A percentile compares a stretch with the other conserved stretches of the same genome.
These are phyloP conservation scores for Drosophila pruinosa DNA, from an alignment of 1,140 invertebrate species.

Conservation along the genomic window DNA sequence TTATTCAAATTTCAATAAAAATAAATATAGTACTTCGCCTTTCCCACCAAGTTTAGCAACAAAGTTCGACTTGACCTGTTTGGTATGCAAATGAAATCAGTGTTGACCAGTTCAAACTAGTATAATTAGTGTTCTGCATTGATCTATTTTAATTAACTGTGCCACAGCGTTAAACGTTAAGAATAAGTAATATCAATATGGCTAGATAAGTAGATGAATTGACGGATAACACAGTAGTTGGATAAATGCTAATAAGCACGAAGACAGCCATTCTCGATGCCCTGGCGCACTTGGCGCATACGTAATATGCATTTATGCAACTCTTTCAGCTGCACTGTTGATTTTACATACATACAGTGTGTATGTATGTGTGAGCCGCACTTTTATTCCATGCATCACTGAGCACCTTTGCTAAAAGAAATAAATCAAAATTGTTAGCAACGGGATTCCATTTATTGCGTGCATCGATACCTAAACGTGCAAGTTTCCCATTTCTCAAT, in stretches of 20 bases:
- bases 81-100: constrained; percentile 58
- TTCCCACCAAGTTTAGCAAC: constrained; percentile 1
- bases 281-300: constrained; percentile 36
- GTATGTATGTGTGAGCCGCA: not conserved
- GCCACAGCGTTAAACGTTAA: not conserved
- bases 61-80: constrained; percentile 58
- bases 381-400: constrained; percentile 12
- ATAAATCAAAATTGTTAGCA: constrained; percentile 41
- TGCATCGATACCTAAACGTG: constrained; percentile 25
- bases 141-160: constrained; percentile 20
- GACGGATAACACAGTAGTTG: not conserved
- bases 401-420: constrained; percentile 21
- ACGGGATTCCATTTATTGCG: constrained; percentile 30
- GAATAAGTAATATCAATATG: not conserved
- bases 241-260: not conserved
- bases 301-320: constrained; percentile 38
- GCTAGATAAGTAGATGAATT: not conserved
- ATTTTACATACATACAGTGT: too few species aligned
- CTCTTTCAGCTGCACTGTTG: constrained; percentile 18
- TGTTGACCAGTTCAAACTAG: constrained; percentile 27
- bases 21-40: not conserved
- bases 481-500: constrained; percentile 1
- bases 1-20: too few species aligned
- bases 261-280: constrained; percentile 3
- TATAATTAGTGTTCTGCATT: constrained; percentile 18